Evolutionary conservation across 2,113 vertebrate genomes (phyloP), one percentile per base, ranked within the genome.

Genomic region (Tenebrosternarchus preto): DNA sequence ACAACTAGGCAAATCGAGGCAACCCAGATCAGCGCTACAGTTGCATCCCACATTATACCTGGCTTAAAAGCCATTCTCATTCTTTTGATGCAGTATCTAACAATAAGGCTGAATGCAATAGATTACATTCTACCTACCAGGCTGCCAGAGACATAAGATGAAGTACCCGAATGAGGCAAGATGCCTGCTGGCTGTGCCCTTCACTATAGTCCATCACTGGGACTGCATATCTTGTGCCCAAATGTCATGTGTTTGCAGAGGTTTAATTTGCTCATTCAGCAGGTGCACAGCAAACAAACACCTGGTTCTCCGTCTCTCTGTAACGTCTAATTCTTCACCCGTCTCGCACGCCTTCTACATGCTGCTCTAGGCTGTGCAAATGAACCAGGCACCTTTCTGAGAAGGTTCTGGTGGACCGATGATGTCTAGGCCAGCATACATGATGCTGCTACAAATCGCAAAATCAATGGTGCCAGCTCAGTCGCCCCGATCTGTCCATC

Each of bases 381-480:
- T 64, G 31, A 55, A 63, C 43, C 57, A 12, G 20, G 16, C 8
- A 31, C 2, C 7, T 12, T 55, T 25, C 20, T 72, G 64, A 67
- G 27, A 27, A n/a, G 46, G 36, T 53, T 1, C 31, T 57, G n/a
- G 64, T 27, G 56, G 5, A 43, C 43, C n/a, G 24, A 46, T 61
- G 33, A 55, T 67, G 31, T 4, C 55, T 57, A 22, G 55, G 29
- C n/a, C 60, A 39, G 6, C 17, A 31, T 33, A n/a, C 29, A 22
- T 33, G 15, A 33, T 39, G 22, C 22, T n/a, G 71, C 71, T 80
- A 63, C 77, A 80, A 53, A 79, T 68, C 50, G 39, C 55, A 56
- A 83, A 79, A 83, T 83, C 82, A 69, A 63, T 80, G 56, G 24
- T 31, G n/a, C 46, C 57, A 69, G 72, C 22, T 43, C n/a, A 60